Base-by-base conservation (phyloP, 2,888 invertebrate genomes). In the Alitta virens region DNA sequence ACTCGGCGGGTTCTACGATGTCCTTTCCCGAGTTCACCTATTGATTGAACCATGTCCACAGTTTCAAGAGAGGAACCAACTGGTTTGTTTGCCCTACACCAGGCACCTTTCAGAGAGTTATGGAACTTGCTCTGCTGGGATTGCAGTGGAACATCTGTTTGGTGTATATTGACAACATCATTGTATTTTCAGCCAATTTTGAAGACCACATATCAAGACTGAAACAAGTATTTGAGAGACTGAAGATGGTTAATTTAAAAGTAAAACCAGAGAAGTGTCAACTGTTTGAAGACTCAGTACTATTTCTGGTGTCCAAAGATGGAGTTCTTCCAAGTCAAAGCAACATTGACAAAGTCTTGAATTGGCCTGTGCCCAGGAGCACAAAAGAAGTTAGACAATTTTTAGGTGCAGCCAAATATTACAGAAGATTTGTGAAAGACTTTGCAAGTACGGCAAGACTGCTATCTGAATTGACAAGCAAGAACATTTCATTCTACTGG, bases 401-500 rank as follows among this genome's bases (percentile, higher is more conserved):
- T 25, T 53, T 73, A 1, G 72, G 72, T 0, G 54, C 67, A 3
- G 38, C 40, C 24, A 64, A 64, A 18, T 73, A 67, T 52, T 73
- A 70, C 24, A 60, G 68, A 2, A 60, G 63, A 26, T 72, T 68
- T 38, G 62, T 72, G 5, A 38, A 52, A 14, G 46, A 63, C 12
- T 66, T 69, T 56, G 33, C 69, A 7, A 38, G 42, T 2, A 43
- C 63, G 9, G 67, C 67, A 0, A n/a, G 43, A 9, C 68, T 68
- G 0, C 40, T 72, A 23, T 52, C 56, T 23, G 42, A 69, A 27
- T 60, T 66, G 16, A 71, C 79, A 16, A 94, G 94, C 83, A 59
- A 69, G 40, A 52, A 33, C 5, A 21, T 23, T 23, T 56, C 63
- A 7, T 56, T 43, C 43, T 16, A 5, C 5, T 56, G 42, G 43